Evolutionary conservation across 1,140 invertebrate genomes (phyloP).

Genomic region (Musca vetustissima): DNA sequence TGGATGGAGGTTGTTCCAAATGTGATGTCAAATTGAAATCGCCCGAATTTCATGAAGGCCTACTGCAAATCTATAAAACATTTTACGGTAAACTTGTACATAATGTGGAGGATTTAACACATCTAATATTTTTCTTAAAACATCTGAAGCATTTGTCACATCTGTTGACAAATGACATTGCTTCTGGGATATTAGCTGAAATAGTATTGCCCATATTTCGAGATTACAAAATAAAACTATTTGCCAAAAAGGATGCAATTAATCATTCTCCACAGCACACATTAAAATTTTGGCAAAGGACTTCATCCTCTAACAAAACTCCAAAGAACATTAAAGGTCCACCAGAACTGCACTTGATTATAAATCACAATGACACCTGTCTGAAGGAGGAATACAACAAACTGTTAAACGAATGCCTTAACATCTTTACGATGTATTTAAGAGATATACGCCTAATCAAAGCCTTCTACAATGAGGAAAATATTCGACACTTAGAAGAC

Average conservation of each 20-base stretch:
- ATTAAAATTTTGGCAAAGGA: conserved; percentile 9
- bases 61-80: conserved; percentile 39
- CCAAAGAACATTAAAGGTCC: background rate
- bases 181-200: conserved; percentile 45
- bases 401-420: conserved; percentile 44
- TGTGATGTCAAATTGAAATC: conserved; percentile 50
- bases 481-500: conserved; percentile 50
- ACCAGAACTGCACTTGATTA: background rate
- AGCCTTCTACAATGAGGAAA: conserved; percentile 53
- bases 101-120: background rate
- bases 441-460: conserved; percentile 50
- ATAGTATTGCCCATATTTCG: conserved; percentile 48
- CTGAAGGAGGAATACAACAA: background rate
- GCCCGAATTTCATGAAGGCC: conserved; percentile 35
- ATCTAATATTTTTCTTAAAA: conserved; percentile 36
- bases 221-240: conserved; percentile 33
- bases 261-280: conserved; percentile 1
- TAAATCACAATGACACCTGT: background rate
- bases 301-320: background rate
- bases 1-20: conserved; percentile 29
- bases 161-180: conserved; percentile 42
- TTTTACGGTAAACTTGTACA: conserved; percentile 16
- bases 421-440: conserved; percentile 49
- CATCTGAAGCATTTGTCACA: conserved; percentile 49
- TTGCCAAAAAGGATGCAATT: background rate